phyloP scores from a whole-genome alignment of 2,797 vertebrate species.

The Mormyrops boulengeri region DNA sequence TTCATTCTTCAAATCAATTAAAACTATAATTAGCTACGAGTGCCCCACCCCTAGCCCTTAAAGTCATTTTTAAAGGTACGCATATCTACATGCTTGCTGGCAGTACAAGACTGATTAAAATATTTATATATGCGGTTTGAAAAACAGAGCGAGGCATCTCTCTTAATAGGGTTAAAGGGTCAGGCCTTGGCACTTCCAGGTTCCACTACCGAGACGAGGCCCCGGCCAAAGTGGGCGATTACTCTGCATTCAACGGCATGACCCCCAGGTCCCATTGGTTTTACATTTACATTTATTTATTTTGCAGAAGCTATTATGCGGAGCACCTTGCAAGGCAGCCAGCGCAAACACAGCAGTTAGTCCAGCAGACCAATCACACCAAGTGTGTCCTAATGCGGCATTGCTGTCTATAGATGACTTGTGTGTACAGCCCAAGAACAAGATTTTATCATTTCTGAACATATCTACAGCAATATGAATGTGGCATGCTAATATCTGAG shows the following conservation, averaged over 20 bases:
- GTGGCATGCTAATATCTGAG: not conserved
- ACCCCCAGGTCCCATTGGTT: not conserved
- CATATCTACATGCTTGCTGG: not conserved
- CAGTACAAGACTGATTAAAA: not conserved
- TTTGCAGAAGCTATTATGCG: not conserved
- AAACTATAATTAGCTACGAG: not conserved
- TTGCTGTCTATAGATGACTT: not conserved
- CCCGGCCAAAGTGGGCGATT: not conserved
- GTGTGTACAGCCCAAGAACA: not conserved
- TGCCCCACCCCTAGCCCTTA: not conserved
- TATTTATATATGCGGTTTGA: not conserved
- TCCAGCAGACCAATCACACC: not conserved
- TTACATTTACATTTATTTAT: not conserved
- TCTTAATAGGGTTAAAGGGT: not conserved
- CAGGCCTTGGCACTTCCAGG: not conserved
- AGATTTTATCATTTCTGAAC: not conserved
- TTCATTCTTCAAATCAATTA: not conserved
- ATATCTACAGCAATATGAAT: not conserved
- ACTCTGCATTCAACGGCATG: not conserved
- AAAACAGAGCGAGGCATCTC: slow-evolving; percentile 1
- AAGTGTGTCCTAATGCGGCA: not conserved
- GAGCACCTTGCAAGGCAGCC: not conserved
- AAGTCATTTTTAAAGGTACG: not conserved
- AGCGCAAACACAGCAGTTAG: not conserved
- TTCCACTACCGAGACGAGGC: not conserved